Evolutionary conservation across 2,888 invertebrate species (phyloP).

Genomic region (Phortica okadai): DNA sequence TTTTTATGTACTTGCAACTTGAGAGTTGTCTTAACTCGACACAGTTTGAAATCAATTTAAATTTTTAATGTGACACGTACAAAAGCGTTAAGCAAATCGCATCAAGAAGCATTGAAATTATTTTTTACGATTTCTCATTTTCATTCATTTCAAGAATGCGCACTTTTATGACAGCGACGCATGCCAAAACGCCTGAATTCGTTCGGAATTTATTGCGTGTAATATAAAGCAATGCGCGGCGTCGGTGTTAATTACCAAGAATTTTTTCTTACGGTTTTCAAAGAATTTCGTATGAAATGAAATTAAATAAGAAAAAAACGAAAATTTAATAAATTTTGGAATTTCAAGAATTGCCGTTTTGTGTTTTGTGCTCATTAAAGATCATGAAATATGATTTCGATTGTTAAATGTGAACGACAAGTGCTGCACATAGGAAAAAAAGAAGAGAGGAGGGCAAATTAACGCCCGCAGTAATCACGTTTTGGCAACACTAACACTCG

Average conservation of each 20-base stretch:
- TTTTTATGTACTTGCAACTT: constrained; percentile 21
- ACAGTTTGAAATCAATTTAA: constrained; percentile 63
- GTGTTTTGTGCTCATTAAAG: neutral
- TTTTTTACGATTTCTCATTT: constrained; percentile 20
- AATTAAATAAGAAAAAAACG: neutral
- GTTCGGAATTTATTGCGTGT: neutral
- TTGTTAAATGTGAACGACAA: neutral
- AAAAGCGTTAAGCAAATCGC: constrained; percentile 50
- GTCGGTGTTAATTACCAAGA: constrained; percentile 13
- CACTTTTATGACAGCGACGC: neutral
- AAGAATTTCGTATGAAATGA: neutral
- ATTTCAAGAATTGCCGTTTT: constrained; percentile 28
- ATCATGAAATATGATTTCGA: neutral
- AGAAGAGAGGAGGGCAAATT: neutral
- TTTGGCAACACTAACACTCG: constrained; percentile 31
- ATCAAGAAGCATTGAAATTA: neutral
- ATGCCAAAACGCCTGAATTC: neutral
- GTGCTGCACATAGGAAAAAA: constrained; percentile 11
- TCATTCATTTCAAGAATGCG: neutral
- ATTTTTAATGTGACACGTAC: constrained; percentile 57
- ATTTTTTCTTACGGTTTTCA: neutral
- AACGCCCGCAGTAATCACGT: constrained; percentile 37
- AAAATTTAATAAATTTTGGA: constrained; percentile 5
- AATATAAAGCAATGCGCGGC: neutral
- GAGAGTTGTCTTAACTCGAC: constrained; percentile 34